phyloP scores from a whole-genome alignment of 2,888 invertebrate species.

The Sylvicola cinctus region DNA sequence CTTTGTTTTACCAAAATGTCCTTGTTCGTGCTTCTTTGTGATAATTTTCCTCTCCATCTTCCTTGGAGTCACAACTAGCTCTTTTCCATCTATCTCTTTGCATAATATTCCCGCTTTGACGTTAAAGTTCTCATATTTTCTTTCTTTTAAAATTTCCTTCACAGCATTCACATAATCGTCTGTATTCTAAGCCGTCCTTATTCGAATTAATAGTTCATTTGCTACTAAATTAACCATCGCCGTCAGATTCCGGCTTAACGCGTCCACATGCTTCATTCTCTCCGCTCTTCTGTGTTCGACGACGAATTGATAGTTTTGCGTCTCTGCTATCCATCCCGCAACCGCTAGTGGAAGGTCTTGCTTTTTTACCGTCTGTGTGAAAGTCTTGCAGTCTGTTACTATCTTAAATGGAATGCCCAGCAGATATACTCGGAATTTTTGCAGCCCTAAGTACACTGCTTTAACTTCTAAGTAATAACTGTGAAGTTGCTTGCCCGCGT shows the following conservation, averaged over 20 bases:
- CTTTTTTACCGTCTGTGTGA: slow-evolving; percentile 12
- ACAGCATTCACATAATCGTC: slow-evolving; percentile 7
- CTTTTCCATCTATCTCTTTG: slow-evolving; percentile 5
- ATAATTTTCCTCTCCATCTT: slow-evolving; percentile 17
- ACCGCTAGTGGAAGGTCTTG: slow-evolving; percentile 13
- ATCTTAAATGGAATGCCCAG: slow-evolving; percentile 15
- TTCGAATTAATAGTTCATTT: too few relatives aligned
- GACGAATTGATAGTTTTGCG: slow-evolving; percentile 14
- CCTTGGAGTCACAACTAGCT: slow-evolving; percentile 15
- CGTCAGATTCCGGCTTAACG: slow-evolving; percentile 13
- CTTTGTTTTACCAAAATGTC: too few relatives aligned
- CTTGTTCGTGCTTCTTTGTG: slow-evolving; percentile 14
- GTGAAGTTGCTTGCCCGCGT: slow-evolving; percentile 12
- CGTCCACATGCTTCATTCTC: slow-evolving; percentile 15
- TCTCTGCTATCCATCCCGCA: slow-evolving; percentile 15
- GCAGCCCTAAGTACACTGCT: slow-evolving; percentile 13
- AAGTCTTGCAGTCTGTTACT: slow-evolving; percentile 15
- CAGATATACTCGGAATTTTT: slow-evolving; percentile 12
- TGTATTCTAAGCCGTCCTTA: slow-evolving; percentile 3
- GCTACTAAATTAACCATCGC: too few relatives aligned
- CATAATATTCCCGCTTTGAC: slow-evolving; percentile 5
- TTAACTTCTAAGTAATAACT: slow-evolving; percentile 16
- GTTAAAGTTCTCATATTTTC: not conserved
- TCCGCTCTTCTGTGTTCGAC: slow-evolving; percentile 16
- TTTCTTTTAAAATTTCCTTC: slow-evolving; percentile 7